Conservation (phyloP, 2,797 vertebrate genomes). For the Aythya fuligula region DNA sequence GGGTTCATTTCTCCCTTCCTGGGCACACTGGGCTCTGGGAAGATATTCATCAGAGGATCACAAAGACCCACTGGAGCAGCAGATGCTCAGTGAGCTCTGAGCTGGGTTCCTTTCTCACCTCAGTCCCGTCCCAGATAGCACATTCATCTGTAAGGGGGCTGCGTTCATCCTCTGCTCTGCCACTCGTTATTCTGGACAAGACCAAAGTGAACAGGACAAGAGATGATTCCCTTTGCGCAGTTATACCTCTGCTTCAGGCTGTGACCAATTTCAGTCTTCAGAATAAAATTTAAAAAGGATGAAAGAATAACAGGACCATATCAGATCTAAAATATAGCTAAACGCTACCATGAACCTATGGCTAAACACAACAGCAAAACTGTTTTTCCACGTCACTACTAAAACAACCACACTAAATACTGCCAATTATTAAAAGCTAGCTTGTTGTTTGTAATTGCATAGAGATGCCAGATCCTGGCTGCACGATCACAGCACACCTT, state of each 20-base stretch:
- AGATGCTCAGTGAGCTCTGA: neutral
- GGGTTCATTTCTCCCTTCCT: neutral
- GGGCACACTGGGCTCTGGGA: neutral
- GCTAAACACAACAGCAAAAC: neutral
- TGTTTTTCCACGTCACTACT: neutral
- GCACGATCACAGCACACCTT: neutral
- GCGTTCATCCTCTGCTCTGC: neutral
- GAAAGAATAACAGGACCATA: neutral
- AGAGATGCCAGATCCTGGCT: neutral
- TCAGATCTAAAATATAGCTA: neutral
- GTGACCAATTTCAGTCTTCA: neutral
- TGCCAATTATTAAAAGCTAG: neutral
- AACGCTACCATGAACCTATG: fast-evolving
- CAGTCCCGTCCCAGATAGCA: neutral
- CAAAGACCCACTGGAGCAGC: neutral
- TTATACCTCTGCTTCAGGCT: too few relatives aligned
- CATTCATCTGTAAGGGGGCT: neutral
- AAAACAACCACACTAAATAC: neutral
- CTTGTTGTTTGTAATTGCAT: neutral
- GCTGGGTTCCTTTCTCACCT: neutral
- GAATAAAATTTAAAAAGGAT: neutral
- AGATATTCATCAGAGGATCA: constrained; percentile 2
- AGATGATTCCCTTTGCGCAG: neutral
- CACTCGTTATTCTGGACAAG: neutral
- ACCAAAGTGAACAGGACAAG: neutral